Evolutionary conservation across 1,140 invertebrate species (phyloP).

Genomic region (Saccostrea echinata): DNA sequence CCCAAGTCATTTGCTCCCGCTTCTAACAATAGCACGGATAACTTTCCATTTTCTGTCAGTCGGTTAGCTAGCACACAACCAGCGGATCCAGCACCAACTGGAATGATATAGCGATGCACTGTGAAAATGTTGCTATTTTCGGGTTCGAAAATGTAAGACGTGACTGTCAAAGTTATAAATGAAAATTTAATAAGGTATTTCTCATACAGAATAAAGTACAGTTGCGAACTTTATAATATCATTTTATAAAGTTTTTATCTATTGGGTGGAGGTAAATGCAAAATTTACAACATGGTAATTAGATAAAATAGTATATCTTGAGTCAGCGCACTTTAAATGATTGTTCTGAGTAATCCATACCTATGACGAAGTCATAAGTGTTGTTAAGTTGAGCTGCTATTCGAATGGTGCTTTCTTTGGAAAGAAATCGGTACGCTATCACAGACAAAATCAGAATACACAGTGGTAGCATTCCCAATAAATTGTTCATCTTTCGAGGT

Average conservation of each 20-base stretch:
- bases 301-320: too few relatives aligned
- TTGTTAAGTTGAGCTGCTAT: conserved; percentile 5
- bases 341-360: not conserved
- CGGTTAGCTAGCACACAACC: conserved; percentile 51
- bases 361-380: not conserved
- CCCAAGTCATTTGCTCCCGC: conserved; percentile 41
- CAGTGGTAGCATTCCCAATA: not conserved
- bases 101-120: not conserved
- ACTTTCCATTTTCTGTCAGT: conserved; percentile 41
- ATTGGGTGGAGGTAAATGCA: too few relatives aligned
- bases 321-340: too few relatives aligned
- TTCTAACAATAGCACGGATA: conserved; percentile 45
- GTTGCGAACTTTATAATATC: too few relatives aligned
- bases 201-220: too few relatives aligned
- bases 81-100: conserved; percentile 50
- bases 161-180: too few relatives aligned
- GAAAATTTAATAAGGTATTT: too few relatives aligned
- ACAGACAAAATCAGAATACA: not conserved
- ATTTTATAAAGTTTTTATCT: too few relatives aligned
- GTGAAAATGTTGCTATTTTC: not conserved
- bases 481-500: not conserved
- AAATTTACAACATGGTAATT: too few relatives aligned
- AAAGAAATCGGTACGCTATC: not conserved
- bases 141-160: too few relatives aligned
- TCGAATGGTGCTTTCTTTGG: not conserved